Percentiles rank a stretch among this genome's conserved stretches.
Conservation (phyloP, 1,140 invertebrate species). For the Drosophila pseudoananassae region DNA sequence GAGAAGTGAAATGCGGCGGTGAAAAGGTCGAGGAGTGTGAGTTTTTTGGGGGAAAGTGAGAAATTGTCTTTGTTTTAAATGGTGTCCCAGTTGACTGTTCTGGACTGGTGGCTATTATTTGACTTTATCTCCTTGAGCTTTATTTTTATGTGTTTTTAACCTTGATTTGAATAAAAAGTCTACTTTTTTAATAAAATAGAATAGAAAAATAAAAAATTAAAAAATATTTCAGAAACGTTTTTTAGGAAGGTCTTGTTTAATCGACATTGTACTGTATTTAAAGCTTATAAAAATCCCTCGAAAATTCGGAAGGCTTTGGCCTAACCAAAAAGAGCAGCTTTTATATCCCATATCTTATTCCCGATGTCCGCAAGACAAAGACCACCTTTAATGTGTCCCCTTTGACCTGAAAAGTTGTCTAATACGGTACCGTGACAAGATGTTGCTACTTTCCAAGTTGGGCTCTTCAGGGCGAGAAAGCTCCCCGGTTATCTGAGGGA, state of each 20-base stretch:
- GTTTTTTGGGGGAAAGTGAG: slow-evolving; percentile 25
- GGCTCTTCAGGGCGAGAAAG: not conserved
- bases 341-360: not conserved
- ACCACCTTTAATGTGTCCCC: slow-evolving; percentile 9
- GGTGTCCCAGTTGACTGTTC: slow-evolving; percentile 14
- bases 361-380: slow-evolving; percentile 11
- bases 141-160: not conserved
- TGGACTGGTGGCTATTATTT: slow-evolving; percentile 28
- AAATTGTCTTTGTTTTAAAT: slow-evolving; percentile 50
- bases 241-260: no score
- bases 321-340: not conserved
- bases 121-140: slow-evolving; percentile 14
- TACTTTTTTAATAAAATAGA: not conserved
- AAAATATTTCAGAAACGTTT: not conserved
- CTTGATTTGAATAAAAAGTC: not conserved
- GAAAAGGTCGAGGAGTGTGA: not conserved
- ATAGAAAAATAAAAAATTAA: no score
- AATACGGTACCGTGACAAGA: slow-evolving; percentile 34
- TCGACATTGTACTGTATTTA: no score
- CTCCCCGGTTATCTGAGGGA: slow-evolving; percentile 24
- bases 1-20: slow-evolving; percentile 24
- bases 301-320: not conserved
- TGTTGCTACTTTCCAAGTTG: slow-evolving; percentile 37
- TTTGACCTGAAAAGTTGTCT: slow-evolving; percentile 21
- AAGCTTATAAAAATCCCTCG: no score